Conservation (phyloP, 2,797 vertebrate genomes). For the Aldrovandia affinis region DNA sequence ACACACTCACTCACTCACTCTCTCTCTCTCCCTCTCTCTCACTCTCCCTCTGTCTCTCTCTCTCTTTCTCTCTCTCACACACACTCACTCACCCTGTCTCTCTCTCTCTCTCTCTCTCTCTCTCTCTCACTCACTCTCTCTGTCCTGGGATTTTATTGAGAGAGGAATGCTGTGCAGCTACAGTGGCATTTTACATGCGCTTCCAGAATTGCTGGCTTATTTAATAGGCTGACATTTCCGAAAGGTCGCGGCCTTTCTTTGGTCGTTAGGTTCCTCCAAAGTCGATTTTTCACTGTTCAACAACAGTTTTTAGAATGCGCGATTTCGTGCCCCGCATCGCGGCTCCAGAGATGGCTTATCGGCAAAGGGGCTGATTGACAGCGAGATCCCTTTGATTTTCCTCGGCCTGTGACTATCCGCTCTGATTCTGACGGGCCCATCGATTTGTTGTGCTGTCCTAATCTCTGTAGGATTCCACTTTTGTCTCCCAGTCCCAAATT, state of each 20-base stretch:
- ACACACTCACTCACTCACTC: too few species aligned
- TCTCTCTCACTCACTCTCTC: background rate
- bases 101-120: background rate
- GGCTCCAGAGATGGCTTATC: conserved; percentile 48
- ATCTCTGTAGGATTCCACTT: conserved; percentile 47
- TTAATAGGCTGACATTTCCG: conserved; percentile 74
- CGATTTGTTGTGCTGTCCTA: conserved; percentile 32
- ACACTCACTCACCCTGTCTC: background rate
- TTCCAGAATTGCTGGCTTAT: conserved; percentile 67
- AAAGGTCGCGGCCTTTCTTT: conserved; percentile 78
- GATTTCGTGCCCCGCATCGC: conserved; percentile 58
- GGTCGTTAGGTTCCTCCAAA: conserved; percentile 62
- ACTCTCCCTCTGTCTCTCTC: too few species aligned
- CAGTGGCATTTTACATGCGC: conserved; percentile 70
- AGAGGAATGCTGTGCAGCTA: conserved; percentile 51
- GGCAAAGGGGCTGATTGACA: conserved; percentile 55
- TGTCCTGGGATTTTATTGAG: conserved; percentile 55
- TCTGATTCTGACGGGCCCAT: conserved; percentile 47
- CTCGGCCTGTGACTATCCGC: conserved; percentile 50
- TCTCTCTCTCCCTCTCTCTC: background rate
- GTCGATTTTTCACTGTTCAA: conserved; percentile 67
- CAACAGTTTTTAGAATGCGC: conserved; percentile 62
- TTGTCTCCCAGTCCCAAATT: conserved; percentile 30
- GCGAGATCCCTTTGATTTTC: conserved; percentile 60
- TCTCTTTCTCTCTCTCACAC: background rate